Evolutionary conservation across 2,113 vertebrate genomes (phyloP).

Genomic region (Microcebus jonahi): DNA sequence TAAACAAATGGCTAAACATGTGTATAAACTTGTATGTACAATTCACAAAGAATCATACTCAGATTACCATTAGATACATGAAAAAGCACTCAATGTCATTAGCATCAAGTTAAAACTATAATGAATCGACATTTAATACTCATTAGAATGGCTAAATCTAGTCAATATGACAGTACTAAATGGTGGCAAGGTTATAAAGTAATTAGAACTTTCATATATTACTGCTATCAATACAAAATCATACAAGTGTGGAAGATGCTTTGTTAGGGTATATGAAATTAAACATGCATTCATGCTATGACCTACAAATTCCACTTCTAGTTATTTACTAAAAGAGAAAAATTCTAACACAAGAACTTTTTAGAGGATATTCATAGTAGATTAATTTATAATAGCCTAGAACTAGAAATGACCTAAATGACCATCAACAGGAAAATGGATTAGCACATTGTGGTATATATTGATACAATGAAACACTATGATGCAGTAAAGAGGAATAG

Average conservation of each 20-base stretch:
- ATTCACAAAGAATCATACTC: too few relatives aligned
- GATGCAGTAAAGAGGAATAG: background rate
- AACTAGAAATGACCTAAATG: background rate
- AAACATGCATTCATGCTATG: accelerated
- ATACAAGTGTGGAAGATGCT: background rate
- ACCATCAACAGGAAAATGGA: background rate
- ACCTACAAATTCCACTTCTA: background rate
- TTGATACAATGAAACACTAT: background rate
- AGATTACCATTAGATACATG: too few relatives aligned
- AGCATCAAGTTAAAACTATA: background rate
- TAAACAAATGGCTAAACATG: too few relatives aligned
- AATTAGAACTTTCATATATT: background rate
- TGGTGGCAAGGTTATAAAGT: background rate
- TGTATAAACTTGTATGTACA: too few relatives aligned
- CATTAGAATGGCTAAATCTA: background rate
- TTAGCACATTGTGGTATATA: background rate
- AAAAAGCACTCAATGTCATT: too few relatives aligned
- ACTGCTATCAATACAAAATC: background rate
- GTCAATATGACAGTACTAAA: background rate
- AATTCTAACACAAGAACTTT: background rate
- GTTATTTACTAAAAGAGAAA: background rate
- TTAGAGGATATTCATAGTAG: background rate
- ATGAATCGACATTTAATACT: background rate
- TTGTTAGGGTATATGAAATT: background rate
- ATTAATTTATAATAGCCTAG: background rate